A percentile compares a stretch with the other conserved stretches of the same genome.
Conservation (phyloP, 2,113 vertebrate species). For the Piprites chloris region DNA sequence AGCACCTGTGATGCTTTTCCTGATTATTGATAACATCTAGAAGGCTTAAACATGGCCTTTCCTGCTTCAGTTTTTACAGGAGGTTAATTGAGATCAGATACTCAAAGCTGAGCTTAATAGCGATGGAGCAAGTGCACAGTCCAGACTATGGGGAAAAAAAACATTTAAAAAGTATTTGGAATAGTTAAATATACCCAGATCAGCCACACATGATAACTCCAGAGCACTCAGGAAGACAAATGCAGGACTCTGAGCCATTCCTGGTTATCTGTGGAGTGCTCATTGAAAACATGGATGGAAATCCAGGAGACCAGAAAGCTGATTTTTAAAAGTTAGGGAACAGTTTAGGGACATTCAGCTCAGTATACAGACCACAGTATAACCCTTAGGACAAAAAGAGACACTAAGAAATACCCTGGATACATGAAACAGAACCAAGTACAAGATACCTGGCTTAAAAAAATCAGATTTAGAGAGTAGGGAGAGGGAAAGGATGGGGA, state of each 20-base stretch:
- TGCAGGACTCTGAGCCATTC: not conserved
- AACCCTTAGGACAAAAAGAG: not conserved
- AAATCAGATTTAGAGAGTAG: not conserved
- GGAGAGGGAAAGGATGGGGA: not conserved
- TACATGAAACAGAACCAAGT: not conserved
- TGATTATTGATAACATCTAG: slow-evolving; percentile 62
- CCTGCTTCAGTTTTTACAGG: slow-evolving; percentile 34
- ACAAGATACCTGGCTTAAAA: not conserved
- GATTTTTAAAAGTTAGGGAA: not conserved
- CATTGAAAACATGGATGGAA: not conserved
- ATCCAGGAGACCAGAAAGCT: not conserved
- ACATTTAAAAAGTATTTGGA: not conserved
- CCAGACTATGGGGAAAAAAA: not conserved
- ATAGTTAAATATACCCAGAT: not conserved
- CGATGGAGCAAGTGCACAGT: not conserved
- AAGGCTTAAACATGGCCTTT: slow-evolving; percentile 38
- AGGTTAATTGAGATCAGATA: slow-evolving; percentile 58
- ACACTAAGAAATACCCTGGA: not conserved
- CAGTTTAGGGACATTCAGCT: not conserved
- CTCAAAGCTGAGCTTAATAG: slow-evolving; percentile 14
- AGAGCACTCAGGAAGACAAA: not conserved
- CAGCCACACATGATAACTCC: not conserved
- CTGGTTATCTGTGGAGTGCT: not conserved
- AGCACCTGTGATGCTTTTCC: slow-evolving; percentile 64
- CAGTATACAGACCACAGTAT: not conserved